Evolutionary conservation across 2,888 invertebrate genomes (phyloP).

Genomic region (Cosmorhoe ocellata): DNA sequence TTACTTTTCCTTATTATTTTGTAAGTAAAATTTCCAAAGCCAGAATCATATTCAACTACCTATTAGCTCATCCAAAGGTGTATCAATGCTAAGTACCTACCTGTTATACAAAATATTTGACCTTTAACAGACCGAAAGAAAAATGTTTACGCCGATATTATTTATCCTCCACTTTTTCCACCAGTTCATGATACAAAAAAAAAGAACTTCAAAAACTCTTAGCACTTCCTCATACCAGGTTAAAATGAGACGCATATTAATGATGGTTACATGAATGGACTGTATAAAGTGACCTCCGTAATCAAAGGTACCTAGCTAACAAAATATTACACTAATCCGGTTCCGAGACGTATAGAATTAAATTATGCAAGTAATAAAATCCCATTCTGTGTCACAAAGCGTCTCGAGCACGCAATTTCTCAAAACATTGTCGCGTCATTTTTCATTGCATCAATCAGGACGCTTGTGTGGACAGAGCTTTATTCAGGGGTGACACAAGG

Average conservation of each 20-base stretch:
- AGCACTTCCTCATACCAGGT: neutral
- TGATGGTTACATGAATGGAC: slow-evolving; percentile 52
- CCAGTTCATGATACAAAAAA: no score
- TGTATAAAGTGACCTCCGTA: slow-evolving; percentile 60
- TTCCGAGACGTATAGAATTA: slow-evolving; percentile 56
- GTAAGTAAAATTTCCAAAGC: no score
- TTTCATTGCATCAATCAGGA: slow-evolving; percentile 80
- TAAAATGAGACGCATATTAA: slow-evolving; percentile 74
- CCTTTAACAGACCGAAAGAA: no score
- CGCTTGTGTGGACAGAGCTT: slow-evolving; percentile 54
- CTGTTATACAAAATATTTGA: no score
- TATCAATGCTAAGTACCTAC: no score
- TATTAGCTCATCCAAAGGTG: no score
- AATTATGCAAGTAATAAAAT: slow-evolving; percentile 79
- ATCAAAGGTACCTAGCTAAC: slow-evolving; percentile 51
- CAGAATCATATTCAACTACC: no score
- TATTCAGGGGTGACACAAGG: slow-evolving; percentile 58
- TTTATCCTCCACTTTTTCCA: no score
- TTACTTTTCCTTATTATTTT: no score
- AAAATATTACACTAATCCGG: slow-evolving; percentile 63
- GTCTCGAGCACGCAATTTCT: slow-evolving; percentile 71
- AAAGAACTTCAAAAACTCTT: no score
- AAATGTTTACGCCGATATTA: no score
- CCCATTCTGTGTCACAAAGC: slow-evolving; percentile 62
- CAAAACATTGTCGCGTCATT: slow-evolving; percentile 80